Conservation (phyloP, 1,140 invertebrate genomes). For the Chironomus tepperi region DNA sequence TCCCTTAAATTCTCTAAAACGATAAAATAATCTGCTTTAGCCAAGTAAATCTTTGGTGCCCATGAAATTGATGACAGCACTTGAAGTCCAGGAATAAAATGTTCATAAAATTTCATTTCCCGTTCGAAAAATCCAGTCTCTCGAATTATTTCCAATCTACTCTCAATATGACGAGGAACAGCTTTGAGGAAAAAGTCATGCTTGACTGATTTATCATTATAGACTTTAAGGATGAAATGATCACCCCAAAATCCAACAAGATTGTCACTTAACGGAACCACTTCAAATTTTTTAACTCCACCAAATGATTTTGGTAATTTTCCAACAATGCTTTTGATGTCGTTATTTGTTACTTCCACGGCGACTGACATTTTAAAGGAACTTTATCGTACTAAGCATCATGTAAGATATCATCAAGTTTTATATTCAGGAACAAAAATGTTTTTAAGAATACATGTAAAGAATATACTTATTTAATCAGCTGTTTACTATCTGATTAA, state of each 20-base stretch:
- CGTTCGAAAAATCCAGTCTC: constrained; percentile 44
- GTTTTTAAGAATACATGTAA: too few species aligned
- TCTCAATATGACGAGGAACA: constrained; percentile 38
- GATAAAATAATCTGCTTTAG: constrained; percentile 38
- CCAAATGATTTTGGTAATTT: background rate
- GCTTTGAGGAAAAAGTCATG: constrained; percentile 44
- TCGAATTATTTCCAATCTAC: constrained; percentile 40
- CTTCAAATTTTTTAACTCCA: background rate
- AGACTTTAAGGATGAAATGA: constrained; percentile 34
- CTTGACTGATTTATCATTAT: constrained; percentile 27
- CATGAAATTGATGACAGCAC: constrained; percentile 33
- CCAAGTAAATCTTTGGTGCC: constrained; percentile 41
- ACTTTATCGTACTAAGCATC: background rate
- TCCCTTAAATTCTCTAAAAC: constrained; percentile 43
- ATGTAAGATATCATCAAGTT: background rate
- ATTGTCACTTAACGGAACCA: constrained; percentile 32
- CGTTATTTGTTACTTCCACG: background rate
- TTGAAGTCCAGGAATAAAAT: constrained; percentile 39
- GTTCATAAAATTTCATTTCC: constrained; percentile 41
- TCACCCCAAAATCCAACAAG: constrained; percentile 45
- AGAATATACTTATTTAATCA: too few species aligned
- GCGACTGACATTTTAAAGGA: background rate
- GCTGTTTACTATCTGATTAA: too few species aligned
- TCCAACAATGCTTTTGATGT: background rate
- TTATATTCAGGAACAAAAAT: background rate